Evolutionary conservation across 2,113 vertebrate genomes (phyloP).

Genomic region (Anolis carolinensis): DNA sequence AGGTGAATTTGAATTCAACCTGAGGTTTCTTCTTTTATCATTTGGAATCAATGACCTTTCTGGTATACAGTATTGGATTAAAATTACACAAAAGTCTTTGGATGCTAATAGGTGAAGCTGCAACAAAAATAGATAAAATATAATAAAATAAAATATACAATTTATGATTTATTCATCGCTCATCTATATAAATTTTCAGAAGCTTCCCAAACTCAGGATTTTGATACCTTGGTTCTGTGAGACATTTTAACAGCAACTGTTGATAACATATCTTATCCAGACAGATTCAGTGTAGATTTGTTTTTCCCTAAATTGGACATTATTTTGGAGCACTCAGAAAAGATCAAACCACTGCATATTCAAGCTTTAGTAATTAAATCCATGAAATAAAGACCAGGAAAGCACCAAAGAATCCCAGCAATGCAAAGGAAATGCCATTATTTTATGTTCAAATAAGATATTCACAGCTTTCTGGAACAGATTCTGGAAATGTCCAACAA

Average conservation of each 20-base stretch:
- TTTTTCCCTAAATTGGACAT: slow-evolving; percentile 25
- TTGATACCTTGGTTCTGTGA: slow-evolving; percentile 16
- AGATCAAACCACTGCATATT: slow-evolving; percentile 8
- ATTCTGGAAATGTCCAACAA: slow-evolving; percentile 60
- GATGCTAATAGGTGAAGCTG: slow-evolving; percentile 4
- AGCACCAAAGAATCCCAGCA: slow-evolving; percentile 38
- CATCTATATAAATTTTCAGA: slow-evolving; percentile 10
- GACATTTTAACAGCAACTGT: slow-evolving; percentile 8
- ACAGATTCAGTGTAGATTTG: slow-evolving; percentile 29
- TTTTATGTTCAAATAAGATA: slow-evolving; percentile 54
- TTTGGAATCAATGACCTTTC: slow-evolving; percentile 54
- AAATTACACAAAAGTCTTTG: slow-evolving; percentile 41
- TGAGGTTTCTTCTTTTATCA: slow-evolving; percentile 65
- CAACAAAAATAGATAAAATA: neutral
- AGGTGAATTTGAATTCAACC: slow-evolving; percentile 51
- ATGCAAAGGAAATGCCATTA: slow-evolving; percentile 44
- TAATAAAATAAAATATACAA: neutral
- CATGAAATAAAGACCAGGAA: slow-evolving; percentile 49
- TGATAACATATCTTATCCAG: rapidly evolving
- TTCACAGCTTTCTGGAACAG: slow-evolving; percentile 39
- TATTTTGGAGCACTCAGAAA: slow-evolving; percentile 29
- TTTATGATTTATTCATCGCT: slow-evolving; percentile 35
- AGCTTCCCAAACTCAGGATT: slow-evolving; percentile 8
- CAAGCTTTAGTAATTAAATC: slow-evolving; percentile 48
- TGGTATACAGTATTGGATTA: neutral